Evolutionary conservation across 2,113 vertebrate species (phyloP), one percentile per base, ranked within the genome.

Genomic region (Rhagologus leucostigma): DNA sequence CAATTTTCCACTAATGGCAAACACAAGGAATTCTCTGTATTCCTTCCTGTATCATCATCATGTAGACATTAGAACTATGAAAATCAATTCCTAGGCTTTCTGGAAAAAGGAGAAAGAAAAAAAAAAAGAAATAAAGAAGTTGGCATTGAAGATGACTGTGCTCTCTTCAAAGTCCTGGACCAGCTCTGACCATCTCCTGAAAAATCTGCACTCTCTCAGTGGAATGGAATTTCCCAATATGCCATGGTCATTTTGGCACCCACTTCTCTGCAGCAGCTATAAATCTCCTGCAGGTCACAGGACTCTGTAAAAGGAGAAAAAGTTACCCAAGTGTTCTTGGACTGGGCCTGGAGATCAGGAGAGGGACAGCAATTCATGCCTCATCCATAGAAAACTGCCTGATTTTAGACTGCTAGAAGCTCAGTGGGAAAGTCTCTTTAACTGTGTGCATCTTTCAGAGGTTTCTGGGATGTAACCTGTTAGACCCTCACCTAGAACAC

Each of bases 311-410:
- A 86, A 92, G 29, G 55, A 70, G 70, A 84, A 87, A 79, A 84
- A 71, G 17, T 50, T 41, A 74, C 69, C 65, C 75, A 64, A 59
- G 26, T 39, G 12, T 46, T 95, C 81, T 95, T 94, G 78, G 60
- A 39, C 67, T 86, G 70, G 64, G 52, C 41, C 46, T 12, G 44
- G 42, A 88, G 57, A 84, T 92, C 68, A 84, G 87, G 37, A 96
- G 20, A 84, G 52, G 75, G 71, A 76, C 71, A 95, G 78, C 96
- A 96, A 89, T 49, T 21, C 24, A 22, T 53, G 46, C 16, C n/a
- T 68, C 26, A 84, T 94, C 94, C 96, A 95, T 96, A 96, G 89
- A 95, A 97, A 97, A 91, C 86, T 93, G 64, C 69, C 75, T 89
- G 67, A 46, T 49, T 95, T 88, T 95, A 74, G 84, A 50, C 60